Base-by-base conservation (phyloP, 2,113 vertebrate genomes). In the Halcyon malimbica region DNA sequence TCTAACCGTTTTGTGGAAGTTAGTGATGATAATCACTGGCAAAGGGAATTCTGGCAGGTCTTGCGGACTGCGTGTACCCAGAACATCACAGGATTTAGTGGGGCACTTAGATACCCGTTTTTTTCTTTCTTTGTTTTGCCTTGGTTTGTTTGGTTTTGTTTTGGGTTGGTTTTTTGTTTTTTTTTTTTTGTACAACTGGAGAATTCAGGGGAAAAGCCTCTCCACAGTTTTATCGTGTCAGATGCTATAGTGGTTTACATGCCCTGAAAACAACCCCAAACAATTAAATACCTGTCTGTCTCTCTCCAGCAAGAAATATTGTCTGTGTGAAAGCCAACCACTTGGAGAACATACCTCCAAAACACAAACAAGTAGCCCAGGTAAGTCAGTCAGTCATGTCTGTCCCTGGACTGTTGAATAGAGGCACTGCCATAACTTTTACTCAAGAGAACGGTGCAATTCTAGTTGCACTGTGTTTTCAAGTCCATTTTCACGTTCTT, bases 301-400 rank as follows among this genome's bases (percentile, higher is more conserved):
- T 95, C 90, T 91, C 57, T 39, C 1, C 87, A 98, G 97, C 81
- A 63, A 87, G 97, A 67, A 98, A 98, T 87, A 98, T 99, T 9
- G 89, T 99, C 57, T 99, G 98, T 65, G 93, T 99, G 93, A 97
- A 71, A 15, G 97, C 97, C 67, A 96, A 97, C 83, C 98, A 98
- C 54, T 37, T 99, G 85, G 64, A 98, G 87, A 99, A 99, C 94
- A 97, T 98, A 62, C 98, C 98, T 3, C 73, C 97, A 85, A 98
- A 98, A 90, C 99, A 99, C 93, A 99, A 96, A 79, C 93, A 98
- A 93, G 98, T 99, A 33, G 98, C 98, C 65, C 93, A 97, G 97
- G 97, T 98, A 96, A 97, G 60, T 87, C 67, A 53, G 3, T 20
- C 25, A 53, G 13, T 56, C 35, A 10, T n/a, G 6, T 26, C 73